Evolutionary conservation across 2,797 vertebrate genomes (phyloP).

Genomic region (Malurus splendens): DNA sequence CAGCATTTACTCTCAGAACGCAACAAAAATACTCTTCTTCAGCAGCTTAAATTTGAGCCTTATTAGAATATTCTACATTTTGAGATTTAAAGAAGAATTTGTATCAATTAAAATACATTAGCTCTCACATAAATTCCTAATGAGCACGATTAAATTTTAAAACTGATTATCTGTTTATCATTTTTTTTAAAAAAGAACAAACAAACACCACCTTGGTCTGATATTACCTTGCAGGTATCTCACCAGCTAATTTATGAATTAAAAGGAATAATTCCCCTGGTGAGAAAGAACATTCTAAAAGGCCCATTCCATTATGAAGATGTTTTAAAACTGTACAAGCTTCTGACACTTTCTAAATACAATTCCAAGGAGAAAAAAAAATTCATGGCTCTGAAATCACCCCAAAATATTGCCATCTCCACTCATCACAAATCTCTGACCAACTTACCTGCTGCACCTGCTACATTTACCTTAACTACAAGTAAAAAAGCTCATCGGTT

Average conservation of each 20-base stretch:
- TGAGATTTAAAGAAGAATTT: conserved; percentile 10
- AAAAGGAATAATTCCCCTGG: neutral
- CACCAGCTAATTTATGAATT: neutral
- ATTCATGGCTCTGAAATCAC: neutral
- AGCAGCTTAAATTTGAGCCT: conserved; percentile 30
- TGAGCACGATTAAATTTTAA: neutral
- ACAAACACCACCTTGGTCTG: neutral
- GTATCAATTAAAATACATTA: neutral
- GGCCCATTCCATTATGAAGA: conserved; percentile 42
- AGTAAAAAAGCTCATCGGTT: neutral
- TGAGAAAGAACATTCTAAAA: conserved; percentile 49
- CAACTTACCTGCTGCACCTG: conserved; percentile 62
- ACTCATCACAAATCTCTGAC: conserved; percentile 26
- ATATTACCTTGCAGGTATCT: neutral
- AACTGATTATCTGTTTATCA: neutral
- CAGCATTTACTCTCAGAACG: conserved; percentile 19
- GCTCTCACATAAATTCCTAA: neutral
- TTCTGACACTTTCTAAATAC: conserved; percentile 39
- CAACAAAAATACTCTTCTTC: conserved; percentile 37
- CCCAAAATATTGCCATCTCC: neutral
- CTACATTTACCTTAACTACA: neutral
- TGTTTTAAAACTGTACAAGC: conserved; percentile 20
- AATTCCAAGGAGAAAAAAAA: neutral
- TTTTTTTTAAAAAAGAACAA: neutral
- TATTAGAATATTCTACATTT: conserved; percentile 43